phyloP scores from a whole-genome alignment of 2,797 vertebrate species.

The Peromyscus attwateri region DNA sequence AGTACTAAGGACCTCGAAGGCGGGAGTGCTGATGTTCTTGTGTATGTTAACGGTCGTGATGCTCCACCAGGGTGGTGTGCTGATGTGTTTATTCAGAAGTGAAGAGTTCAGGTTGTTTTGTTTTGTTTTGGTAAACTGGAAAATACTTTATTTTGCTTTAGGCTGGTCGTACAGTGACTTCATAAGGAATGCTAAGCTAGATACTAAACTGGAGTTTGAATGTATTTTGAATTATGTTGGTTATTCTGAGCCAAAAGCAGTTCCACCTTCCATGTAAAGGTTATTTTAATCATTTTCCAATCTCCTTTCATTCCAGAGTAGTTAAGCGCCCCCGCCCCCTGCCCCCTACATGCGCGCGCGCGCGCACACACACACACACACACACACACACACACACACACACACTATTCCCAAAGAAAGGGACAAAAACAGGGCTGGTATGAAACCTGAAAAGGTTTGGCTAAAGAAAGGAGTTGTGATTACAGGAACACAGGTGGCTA shows the following conservation, averaged over 20 bases:
- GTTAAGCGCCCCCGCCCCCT: neutral
- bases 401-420: conserved; percentile 57
- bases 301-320: conserved; percentile 64
- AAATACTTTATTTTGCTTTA: conserved; percentile 71
- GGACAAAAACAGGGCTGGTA: conserved; percentile 13
- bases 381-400: too few species aligned
- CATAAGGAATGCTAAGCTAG: conserved; percentile 47
- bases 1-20: neutral
- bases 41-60: conserved; percentile 32
- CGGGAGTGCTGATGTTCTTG: conserved; percentile 68
- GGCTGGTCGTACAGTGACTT: conserved; percentile 53
- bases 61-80: conserved; percentile 60
- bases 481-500: conserved; percentile 65
- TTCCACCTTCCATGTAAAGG: conserved; percentile 58
- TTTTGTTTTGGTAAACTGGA: conserved; percentile 34
- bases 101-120: neutral
- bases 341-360: too few species aligned
- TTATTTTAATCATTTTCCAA: conserved; percentile 74
- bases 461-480: conserved; percentile 51
- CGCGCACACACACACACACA: too few species aligned
- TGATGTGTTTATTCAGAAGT: conserved; percentile 58
- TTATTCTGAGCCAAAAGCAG: conserved; percentile 73
- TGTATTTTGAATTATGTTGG: conserved; percentile 68
- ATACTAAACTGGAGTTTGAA: conserved; percentile 60
- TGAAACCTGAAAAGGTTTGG: conserved; percentile 63